Evolutionary conservation across 2,113 vertebrate species (phyloP).

Genomic region (Tragelaphus scriptus): DNA sequence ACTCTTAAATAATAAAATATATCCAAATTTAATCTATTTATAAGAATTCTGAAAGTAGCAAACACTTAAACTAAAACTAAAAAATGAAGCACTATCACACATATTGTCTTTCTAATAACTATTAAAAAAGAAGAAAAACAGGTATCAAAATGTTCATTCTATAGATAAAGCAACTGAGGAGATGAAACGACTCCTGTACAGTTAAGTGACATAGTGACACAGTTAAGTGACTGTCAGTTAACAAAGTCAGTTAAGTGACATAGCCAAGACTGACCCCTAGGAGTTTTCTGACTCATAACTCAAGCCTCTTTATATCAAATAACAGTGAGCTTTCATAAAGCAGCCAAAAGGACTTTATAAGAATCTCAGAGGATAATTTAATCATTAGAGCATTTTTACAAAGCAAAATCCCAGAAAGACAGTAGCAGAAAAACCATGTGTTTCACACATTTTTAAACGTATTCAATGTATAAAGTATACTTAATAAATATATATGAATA

Average conservation of each 20-base stretch:
- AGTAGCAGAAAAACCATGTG: background rate
- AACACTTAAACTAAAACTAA: background rate
- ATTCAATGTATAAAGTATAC: background rate
- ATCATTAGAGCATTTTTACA: background rate
- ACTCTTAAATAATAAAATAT: background rate
- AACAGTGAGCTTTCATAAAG: background rate
- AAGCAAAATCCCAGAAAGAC: slow-evolving; percentile 6
- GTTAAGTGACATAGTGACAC: too few species aligned
- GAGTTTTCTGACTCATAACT: background rate
- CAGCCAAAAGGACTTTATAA: background rate
- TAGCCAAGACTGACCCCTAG: background rate
- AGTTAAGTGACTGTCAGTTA: too few species aligned
- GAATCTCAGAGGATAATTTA: background rate
- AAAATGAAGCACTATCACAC: background rate
- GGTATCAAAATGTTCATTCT: background rate
- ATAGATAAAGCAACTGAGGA: background rate
- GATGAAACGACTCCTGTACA: background rate
- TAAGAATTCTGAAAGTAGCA: slow-evolving; percentile 23
- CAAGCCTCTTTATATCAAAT: background rate
- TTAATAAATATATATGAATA: slow-evolving; percentile 21
- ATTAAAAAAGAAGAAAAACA: background rate
- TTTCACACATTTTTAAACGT: background rate
- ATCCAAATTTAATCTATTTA: background rate
- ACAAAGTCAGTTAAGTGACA: background rate
- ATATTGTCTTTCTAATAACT: background rate